Evolutionary conservation across 2,797 vertebrate species (phyloP).

Genomic region (Sebastes taczanowskii): DNA sequence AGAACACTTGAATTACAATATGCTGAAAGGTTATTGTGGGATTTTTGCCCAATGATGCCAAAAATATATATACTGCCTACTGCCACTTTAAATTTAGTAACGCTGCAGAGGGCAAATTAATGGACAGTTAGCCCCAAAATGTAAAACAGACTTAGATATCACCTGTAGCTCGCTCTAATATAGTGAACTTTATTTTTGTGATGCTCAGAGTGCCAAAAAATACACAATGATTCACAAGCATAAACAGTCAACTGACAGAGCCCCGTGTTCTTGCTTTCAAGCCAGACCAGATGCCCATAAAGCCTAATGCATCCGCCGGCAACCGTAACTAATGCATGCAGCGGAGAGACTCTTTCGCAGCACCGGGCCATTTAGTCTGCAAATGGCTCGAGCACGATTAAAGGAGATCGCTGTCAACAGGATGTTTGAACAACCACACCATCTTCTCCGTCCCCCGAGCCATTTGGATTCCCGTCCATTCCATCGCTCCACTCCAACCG

Average conservation of each 20-base stretch:
- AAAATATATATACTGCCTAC: rapidly evolving
- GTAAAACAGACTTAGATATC: neutral
- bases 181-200: neutral
- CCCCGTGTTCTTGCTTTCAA: neutral
- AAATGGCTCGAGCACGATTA: constrained; percentile 3
- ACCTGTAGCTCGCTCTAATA: neutral
- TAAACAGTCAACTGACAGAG: neutral
- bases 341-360: neutral
- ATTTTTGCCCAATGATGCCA: too few species aligned
- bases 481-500: constrained; percentile 6
- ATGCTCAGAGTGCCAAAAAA: neutral
- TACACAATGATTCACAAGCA: neutral
- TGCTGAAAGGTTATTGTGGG: too few species aligned
- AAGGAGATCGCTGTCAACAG: constrained; percentile 7
- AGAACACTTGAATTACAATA: too few species aligned
- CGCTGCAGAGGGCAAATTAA: neutral
- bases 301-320: neutral
- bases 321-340: constrained; percentile 15
- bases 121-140: too few species aligned
- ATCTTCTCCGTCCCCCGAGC: neutral
- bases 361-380: constrained; percentile 35
- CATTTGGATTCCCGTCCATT: constrained; percentile 3
- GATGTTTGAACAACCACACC: neutral
- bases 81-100: too few species aligned
- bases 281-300: neutral